These are phyloP conservation scores for Jordanella pulchra DNA, from an alignment of 2,797 vertebrate species.

Conservation along the genomic window DNA sequence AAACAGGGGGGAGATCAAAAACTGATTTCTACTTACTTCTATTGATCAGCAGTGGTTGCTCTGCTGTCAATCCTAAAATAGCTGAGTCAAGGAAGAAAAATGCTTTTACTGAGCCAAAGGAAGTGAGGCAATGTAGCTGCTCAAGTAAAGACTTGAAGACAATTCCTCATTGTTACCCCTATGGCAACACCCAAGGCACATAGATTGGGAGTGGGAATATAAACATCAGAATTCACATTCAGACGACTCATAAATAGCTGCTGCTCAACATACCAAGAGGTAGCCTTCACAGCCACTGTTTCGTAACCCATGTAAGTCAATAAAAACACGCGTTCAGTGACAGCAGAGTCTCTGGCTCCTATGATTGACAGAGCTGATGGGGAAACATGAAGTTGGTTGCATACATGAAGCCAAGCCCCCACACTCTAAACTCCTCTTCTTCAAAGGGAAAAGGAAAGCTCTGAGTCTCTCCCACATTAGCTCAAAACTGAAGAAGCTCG, in stretches of 20 bases:
- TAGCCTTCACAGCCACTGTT: conserved; percentile 7
- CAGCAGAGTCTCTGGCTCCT: conserved; percentile 14
- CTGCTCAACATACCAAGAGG: conserved; percentile 42
- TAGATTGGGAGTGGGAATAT: conserved; percentile 36
- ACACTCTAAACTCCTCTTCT: not conserved
- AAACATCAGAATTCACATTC: conserved; percentile 41
- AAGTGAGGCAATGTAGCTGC: conserved; percentile 62
- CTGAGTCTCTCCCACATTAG: no score
- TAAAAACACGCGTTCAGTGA: not conserved
- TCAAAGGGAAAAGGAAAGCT: conserved; percentile 25
- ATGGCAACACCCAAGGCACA: conserved; percentile 63
- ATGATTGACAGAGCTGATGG: conserved; percentile 42
- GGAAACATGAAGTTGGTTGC: conserved; percentile 35
- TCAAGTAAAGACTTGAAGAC: conserved; percentile 64
- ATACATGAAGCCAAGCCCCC: conserved; percentile 11
- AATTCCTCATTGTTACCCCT: conserved; percentile 67
- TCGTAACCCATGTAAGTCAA: not conserved
- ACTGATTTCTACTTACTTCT: conserved; percentile 9
- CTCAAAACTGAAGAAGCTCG: no score
- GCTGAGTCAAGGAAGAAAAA: conserved; percentile 34
- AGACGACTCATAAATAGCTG: conserved; percentile 36
- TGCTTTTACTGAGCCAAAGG: conserved; percentile 51
- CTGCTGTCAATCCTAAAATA: conserved; percentile 47
- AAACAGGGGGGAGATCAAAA: conserved; percentile 31
- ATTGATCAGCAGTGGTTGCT: conserved; percentile 10